Conservation (phyloP, 1,140 invertebrate species). For the Rhyacophila brunnea region DNA sequence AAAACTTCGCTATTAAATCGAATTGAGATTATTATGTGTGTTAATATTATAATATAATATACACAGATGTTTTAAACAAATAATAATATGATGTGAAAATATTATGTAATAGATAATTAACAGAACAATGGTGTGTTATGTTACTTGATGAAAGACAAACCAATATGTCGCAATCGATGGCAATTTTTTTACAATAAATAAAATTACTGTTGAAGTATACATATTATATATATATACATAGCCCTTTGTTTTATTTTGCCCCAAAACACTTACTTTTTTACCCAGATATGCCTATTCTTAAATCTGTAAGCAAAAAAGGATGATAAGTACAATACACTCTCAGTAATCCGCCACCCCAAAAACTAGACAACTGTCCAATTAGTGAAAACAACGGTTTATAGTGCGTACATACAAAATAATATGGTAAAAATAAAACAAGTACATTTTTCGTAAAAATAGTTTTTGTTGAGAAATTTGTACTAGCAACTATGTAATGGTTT, state of each 20-base stretch:
- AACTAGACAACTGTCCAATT: too few relatives aligned
- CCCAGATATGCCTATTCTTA: too few relatives aligned
- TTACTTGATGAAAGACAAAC: constrained; percentile 29
- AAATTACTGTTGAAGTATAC: constrained; percentile 38
- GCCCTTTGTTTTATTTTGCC: constrained; percentile 6
- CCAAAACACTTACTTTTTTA: too few relatives aligned
- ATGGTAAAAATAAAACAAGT: too few relatives aligned
- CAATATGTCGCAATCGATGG: constrained; percentile 35
- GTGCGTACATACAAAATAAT: too few relatives aligned
- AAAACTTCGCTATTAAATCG: constrained; percentile 32
- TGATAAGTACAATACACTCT: too few relatives aligned
- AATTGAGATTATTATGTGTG: constrained; percentile 37
- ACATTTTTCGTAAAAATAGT: too few relatives aligned
- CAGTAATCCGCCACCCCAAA: too few relatives aligned
- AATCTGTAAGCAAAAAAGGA: too few relatives aligned
- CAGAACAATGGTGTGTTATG: constrained; percentile 31
- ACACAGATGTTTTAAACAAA: constrained; percentile 30
- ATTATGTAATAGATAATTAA: constrained; percentile 23
- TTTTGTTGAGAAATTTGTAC: too few relatives aligned
- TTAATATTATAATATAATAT: constrained; percentile 31
- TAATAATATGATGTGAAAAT: constrained; percentile 27
- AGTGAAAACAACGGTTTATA: too few relatives aligned
- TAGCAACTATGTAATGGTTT: too few relatives aligned
- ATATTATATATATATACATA: constrained; percentile 36
- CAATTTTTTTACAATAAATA: constrained; percentile 38